Base-by-base conservation (phyloP, 1,140 invertebrate species). In the Agrypnia vestita region DNA sequence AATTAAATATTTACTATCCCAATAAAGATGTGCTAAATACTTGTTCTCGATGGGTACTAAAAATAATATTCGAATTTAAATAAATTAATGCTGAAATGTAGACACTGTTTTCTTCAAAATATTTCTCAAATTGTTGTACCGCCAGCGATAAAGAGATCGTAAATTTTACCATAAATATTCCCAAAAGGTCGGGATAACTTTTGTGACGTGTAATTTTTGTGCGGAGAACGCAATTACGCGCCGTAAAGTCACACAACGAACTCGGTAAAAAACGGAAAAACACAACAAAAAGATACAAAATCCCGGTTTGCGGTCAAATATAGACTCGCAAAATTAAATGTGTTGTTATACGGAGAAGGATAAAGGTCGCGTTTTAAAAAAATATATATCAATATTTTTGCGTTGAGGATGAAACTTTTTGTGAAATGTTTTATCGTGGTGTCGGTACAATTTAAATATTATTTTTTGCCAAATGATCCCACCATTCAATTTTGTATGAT, bases 301-400 rank as follows among this genome's bases (percentile, higher is more conserved):
- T 13, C 49, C 25, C 35, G 56, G 25, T 59, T 61, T 76, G 74
- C 19, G 59, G 72, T 76, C 56, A 76, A 35, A 76, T 59, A 73
- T 73, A 56, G 72, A 56, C 72, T 56, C 72, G 17, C 51, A 43
- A 74, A 74, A 74, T 74, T 61, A 76, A 76, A 62, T 76, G 74
- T 61, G 55, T 76, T 76, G 17, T 76, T 61, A 62, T 76, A 35
- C 25, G 59, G 49, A 3, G 46, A 72, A 51, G 21, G 19, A 53
- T 51, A 51, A 21, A n/a, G 47, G 19, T 51, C 19, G 59, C 13
- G 17, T 25, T 17, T 46, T 49, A 47, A 69, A 69, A 64, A 69
- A 47, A 46, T 13, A 43, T 69, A 43, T 69, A 46, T 47, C 46
- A 69, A 44, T 44, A 53, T 13, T 13, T 62, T 21, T 21, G 19